Percentiles rank a stretch among this genome's conserved stretches.
Conservation (phyloP, 2,888 invertebrate species). For the Sinotaia quadrata region DNA sequence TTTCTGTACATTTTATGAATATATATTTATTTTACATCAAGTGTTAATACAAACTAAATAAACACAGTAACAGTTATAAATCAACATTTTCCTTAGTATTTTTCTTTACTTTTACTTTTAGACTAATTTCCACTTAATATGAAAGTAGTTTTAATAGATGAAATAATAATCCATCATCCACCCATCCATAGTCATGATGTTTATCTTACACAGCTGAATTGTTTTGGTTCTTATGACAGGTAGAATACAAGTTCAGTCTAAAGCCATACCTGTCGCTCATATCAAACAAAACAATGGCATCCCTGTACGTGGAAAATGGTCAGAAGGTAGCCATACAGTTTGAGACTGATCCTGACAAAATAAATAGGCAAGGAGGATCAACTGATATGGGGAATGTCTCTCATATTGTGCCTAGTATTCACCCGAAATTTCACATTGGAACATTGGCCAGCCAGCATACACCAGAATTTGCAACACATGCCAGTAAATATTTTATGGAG, state of each 20-base stretch:
- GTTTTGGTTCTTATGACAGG: constrained; percentile 37
- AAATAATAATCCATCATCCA: no score
- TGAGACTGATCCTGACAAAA: constrained; percentile 42
- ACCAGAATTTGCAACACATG: constrained; percentile 57
- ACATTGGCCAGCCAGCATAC: constrained; percentile 57
- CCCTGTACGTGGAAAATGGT: constrained; percentile 58
- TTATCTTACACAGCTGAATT: no score
- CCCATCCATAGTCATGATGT: no score
- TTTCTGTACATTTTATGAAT: no score
- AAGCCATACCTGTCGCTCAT: constrained; percentile 60
- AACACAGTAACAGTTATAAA: no score
- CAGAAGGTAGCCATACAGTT: constrained; percentile 51
- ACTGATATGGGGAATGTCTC: constrained; percentile 71
- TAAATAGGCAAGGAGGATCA: constrained; percentile 60
- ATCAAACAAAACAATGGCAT: constrained; percentile 59
- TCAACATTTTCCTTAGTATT: no score
- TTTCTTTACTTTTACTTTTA: no score
- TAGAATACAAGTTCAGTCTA: constrained; percentile 48
- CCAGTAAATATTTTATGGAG: constrained; percentile 56
- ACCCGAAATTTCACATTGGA: constrained; percentile 62
- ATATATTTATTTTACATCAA: no score
- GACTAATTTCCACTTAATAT: no score
- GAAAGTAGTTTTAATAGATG: no score
- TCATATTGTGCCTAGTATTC: constrained; percentile 66
- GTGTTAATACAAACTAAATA: no score